These are phyloP conservation scores for Oryzias javanicus DNA, from an alignment of 2,113 vertebrate species.

Conservation along the genomic window DNA sequence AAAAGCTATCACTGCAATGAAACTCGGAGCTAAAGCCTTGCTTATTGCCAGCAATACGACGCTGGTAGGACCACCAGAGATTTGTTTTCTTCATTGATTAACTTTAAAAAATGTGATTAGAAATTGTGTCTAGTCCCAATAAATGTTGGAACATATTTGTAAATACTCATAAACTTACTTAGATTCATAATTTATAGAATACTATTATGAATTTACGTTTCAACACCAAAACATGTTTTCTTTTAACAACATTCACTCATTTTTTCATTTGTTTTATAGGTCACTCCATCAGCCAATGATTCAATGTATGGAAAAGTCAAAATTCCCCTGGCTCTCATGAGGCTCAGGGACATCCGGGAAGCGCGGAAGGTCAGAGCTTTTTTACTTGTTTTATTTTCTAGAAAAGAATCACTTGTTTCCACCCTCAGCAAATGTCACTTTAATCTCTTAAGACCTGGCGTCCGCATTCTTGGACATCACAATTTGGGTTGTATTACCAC, in stretches of 20 bases:
- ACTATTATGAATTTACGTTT: too few relatives aligned
- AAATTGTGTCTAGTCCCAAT: neutral
- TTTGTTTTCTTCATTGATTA: neutral
- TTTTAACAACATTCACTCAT: constrained; percentile 1
- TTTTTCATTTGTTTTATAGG: constrained; percentile 63
- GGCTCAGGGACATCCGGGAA: constrained; percentile 79
- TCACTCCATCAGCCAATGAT: constrained; percentile 77
- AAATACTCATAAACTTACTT: too few relatives aligned
- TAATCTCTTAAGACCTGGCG: too few relatives aligned
- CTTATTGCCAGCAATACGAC: constrained; percentile 80
- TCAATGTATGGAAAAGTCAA: constrained; percentile 79
- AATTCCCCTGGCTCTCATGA: constrained; percentile 86
- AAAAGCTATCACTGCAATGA: constrained; percentile 85
- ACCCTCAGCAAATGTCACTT: neutral
- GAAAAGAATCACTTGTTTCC: too few relatives aligned
- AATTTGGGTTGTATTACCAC: too few relatives aligned
- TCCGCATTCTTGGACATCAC: too few relatives aligned
- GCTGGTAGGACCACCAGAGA: constrained; percentile 74
- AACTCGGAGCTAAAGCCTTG: constrained; percentile 76
- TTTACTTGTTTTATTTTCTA: neutral
- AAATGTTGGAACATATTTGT: too few relatives aligned
- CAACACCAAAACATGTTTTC: neutral
- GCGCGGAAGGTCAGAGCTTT: constrained; percentile 79
- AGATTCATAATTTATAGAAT: too few relatives aligned
- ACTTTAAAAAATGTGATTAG: neutral